These are phyloP conservation scores for Stenchaetothrips biformis DNA, from an alignment of 2,888 invertebrate genomes.

Conservation along the genomic window DNA sequence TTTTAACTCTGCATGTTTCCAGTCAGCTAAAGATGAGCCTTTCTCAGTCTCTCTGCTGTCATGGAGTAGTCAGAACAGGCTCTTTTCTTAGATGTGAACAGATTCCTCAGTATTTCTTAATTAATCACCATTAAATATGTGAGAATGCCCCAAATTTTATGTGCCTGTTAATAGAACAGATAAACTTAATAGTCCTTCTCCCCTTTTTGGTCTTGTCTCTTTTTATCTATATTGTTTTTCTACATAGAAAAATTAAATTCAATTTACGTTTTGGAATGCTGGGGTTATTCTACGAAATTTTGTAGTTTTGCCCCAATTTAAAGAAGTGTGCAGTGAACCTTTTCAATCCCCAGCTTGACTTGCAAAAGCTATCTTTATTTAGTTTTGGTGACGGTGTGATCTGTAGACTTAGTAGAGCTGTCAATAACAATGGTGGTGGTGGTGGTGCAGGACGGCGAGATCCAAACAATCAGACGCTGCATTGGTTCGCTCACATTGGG, in stretches of 20 bases:
- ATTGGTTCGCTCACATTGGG: conserved; percentile 41
- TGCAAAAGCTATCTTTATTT: not conserved
- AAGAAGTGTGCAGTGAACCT: not conserved
- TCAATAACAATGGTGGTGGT: conserved; percentile 10
- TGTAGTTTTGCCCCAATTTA: not conserved
- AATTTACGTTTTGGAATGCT: not conserved
- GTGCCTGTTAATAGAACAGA: not conserved
- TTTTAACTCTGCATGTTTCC: not conserved
- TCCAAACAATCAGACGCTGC: conserved; percentile 37
- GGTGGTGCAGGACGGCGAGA: conserved; percentile 3
- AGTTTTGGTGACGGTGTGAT: not conserved
- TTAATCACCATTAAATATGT: not conserved
- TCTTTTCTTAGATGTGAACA: not conserved
- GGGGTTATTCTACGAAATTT: not conserved
- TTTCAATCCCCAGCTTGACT: not conserved
- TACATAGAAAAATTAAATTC: not conserved
- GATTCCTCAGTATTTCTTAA: not conserved
- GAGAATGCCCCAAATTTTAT: not conserved
- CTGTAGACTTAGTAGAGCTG: not conserved
- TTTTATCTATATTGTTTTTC: not conserved
- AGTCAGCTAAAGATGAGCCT: not conserved
- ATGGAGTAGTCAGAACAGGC: not conserved
- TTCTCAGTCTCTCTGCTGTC: not conserved
- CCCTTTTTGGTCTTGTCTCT: not conserved
- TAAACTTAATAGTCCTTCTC: not conserved